Evolutionary conservation across 2,797 vertebrate genomes (phyloP).

Genomic region (Ciconia nigra): DNA sequence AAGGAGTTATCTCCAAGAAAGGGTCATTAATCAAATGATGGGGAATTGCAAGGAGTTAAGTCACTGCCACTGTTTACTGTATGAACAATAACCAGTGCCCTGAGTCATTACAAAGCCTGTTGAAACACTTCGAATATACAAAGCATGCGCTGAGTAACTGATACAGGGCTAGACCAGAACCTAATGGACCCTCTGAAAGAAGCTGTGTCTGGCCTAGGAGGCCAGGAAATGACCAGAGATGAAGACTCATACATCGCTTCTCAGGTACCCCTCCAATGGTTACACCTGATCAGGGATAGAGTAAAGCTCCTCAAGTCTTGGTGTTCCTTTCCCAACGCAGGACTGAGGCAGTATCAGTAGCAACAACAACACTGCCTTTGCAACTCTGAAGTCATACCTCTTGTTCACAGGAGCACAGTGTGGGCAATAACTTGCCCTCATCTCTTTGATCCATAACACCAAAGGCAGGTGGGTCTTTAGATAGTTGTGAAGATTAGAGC

Average conservation of each 20-base stretch:
- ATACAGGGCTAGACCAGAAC: background rate
- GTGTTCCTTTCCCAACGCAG: background rate
- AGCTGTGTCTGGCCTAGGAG: background rate
- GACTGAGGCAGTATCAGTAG: background rate
- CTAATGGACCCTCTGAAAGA: background rate
- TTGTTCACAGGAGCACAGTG: background rate
- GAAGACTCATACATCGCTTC: background rate
- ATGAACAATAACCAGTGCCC: background rate
- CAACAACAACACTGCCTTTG: background rate
- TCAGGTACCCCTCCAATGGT: fast-evolving
- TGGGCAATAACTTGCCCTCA: background rate
- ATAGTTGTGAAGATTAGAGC: background rate
- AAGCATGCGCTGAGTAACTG: background rate
- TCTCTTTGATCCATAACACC: background rate
- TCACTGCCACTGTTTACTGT: background rate
- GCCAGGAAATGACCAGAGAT: background rate
- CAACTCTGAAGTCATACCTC: background rate
- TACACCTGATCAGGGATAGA: background rate
- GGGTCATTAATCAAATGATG: background rate
- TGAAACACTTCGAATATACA: background rate
- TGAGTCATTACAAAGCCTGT: background rate
- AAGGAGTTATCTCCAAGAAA: background rate
- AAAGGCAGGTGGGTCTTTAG: background rate
- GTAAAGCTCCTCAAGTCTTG: background rate
- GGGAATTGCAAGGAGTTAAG: background rate